Percentiles rank a stretch among this genome's conserved stretches.
Conservation (phyloP, 2,113 vertebrate species). For the Psilopogon haemacephalus region DNA sequence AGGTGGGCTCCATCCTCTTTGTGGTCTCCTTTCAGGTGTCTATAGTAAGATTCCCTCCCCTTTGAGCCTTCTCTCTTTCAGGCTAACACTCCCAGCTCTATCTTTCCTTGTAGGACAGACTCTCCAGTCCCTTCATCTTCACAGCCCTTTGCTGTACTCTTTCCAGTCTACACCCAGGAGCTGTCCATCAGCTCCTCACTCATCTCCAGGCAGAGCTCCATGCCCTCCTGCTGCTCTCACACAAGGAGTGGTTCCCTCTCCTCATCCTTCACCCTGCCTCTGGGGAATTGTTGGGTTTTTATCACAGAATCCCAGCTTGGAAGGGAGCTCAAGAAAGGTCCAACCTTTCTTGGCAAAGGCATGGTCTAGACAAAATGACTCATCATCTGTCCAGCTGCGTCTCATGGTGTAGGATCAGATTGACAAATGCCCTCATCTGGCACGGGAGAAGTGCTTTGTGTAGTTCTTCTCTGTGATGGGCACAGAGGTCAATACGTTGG, state of each 20-base stretch:
- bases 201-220: no score
- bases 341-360: background rate
- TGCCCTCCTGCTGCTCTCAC: no score
- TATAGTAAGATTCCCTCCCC: background rate
- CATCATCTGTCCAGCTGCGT: background rate
- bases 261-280: background rate
- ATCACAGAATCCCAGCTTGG: background rate
- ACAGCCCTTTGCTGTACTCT: background rate
- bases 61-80: background rate
- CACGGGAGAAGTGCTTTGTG: background rate
- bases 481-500: background rate
- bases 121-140: background rate
- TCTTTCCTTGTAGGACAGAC: background rate
- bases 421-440: background rate
- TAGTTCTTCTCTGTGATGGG: background rate
- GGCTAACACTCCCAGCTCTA: background rate
- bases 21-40: background rate
- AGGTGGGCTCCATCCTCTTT: background rate
- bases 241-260: background rate
- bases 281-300: background rate
- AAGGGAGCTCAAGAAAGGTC: no score
- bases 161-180: background rate
- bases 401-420: background rate
- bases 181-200: no score
- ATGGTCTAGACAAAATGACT: background rate